Evolutionary conservation across 2,113 vertebrate species (phyloP).

Genomic region (Blennius ocellaris): DNA sequence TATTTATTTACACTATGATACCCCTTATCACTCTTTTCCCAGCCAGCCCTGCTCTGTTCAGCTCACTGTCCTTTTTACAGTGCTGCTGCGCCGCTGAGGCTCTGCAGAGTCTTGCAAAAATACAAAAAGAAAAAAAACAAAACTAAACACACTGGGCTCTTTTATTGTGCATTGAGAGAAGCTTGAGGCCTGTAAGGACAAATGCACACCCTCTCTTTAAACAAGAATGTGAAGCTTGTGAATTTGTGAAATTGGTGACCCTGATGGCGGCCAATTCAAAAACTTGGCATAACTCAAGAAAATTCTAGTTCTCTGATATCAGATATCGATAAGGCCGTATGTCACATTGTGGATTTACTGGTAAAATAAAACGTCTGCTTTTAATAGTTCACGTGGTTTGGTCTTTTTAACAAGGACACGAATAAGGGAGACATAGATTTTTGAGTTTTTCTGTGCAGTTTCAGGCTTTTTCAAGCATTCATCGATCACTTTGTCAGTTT

Average conservation of each 20-base stretch:
- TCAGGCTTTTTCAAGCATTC: too few relatives aligned
- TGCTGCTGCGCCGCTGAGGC: slow-evolving; percentile 28
- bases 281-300: slow-evolving; percentile 36
- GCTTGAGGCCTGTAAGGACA: slow-evolving; percentile 4
- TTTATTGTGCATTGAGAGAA: slow-evolving; percentile 34
- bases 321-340: slow-evolving; percentile 44
- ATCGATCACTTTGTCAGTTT: too few relatives aligned
- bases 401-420: too few relatives aligned
- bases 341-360: slow-evolving; percentile 52
- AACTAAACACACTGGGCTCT: slow-evolving; percentile 41
- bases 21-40: slow-evolving; percentile 69
- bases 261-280: slow-evolving; percentile 56
- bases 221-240: slow-evolving; percentile 35
- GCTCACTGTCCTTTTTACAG: slow-evolving; percentile 38
- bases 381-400: too few relatives aligned
- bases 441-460: too few relatives aligned
- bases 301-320: slow-evolving; percentile 56
- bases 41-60: slow-evolving; percentile 27
- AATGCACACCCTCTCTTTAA: slow-evolving; percentile 2
- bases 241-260: slow-evolving; percentile 45
- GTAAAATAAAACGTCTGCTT: not conserved
- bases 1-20: slow-evolving; percentile 78
- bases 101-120: slow-evolving; percentile 41
- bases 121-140: slow-evolving; percentile 2
- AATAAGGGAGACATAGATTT: too few relatives aligned